A percentile compares a stretch with the other conserved stretches of the same genome.
Conservation (phyloP, 2,888 invertebrate species). For the Melanostoma mellinum region DNA sequence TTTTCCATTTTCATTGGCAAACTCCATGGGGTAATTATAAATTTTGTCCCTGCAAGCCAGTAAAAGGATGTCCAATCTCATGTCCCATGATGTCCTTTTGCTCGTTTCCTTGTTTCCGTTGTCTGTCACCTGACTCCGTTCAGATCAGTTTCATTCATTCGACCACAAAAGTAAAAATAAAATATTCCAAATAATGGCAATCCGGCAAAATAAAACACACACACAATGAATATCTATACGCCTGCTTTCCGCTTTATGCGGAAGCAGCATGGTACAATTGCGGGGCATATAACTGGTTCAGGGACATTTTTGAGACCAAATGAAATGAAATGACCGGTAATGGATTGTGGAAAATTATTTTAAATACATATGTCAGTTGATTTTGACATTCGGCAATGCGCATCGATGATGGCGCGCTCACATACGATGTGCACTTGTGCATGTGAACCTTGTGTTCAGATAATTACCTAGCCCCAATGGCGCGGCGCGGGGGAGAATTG, state of each 20-base stretch:
- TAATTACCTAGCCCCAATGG: background rate
- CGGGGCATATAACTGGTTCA: background rate
- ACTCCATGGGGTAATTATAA: slow-evolving; percentile 30
- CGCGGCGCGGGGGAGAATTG: background rate
- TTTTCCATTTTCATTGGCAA: slow-evolving; percentile 40
- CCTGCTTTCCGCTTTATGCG: background rate
- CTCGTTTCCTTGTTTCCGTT: slow-evolving; percentile 38
- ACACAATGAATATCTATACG: background rate
- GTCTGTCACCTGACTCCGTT: slow-evolving; percentile 39
- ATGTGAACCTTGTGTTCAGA: background rate
- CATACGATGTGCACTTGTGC: background rate
- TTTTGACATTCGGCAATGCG: slow-evolving; percentile 21
- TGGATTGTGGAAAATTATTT: slow-evolving; percentile 50
- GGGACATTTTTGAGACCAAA: slow-evolving; percentile 20
- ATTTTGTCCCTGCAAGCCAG: slow-evolving; percentile 34
- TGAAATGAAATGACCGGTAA: slow-evolving; percentile 38
- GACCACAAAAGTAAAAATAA: slow-evolving; percentile 1
- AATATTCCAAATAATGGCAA: background rate
- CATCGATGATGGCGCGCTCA: background rate
- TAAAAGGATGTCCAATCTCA: slow-evolving; percentile 37
- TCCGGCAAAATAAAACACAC: slow-evolving; percentile 23
- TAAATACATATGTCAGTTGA: slow-evolving; percentile 28
- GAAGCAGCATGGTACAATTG: background rate
- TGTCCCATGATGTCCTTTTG: slow-evolving; percentile 22
- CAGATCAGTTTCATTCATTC: slow-evolving; percentile 16